Evolutionary conservation across 2,888 invertebrate genomes (phyloP).

Genomic region (Mesochorus sp.): DNA sequence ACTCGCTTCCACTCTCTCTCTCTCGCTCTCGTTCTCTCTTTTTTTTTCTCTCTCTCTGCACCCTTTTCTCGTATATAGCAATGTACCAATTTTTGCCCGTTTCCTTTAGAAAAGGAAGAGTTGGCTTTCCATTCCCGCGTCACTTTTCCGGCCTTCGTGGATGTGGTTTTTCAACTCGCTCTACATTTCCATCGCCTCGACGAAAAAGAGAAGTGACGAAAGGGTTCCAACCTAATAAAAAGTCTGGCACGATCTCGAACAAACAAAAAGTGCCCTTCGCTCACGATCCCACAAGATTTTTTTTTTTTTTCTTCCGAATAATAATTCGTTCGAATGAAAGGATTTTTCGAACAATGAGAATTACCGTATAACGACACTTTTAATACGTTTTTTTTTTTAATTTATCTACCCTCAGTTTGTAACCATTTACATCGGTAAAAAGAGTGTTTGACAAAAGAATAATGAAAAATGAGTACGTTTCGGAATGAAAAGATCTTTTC

Average conservation of each 20-base stretch:
- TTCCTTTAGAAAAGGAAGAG: slow-evolving; percentile 3
- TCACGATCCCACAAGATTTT: no score
- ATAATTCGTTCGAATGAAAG: no score
- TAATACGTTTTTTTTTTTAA: no score
- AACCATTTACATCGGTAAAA: no score
- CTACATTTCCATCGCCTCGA: background rate
- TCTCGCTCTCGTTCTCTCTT: background rate
- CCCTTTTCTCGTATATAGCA: background rate
- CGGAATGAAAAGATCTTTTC: no score
- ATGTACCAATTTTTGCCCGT: slow-evolving; percentile 40
- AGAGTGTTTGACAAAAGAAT: no score
- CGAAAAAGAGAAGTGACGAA: background rate
- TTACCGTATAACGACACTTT: no score
- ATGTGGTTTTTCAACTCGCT: slow-evolving; percentile 14
- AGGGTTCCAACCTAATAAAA: background rate
- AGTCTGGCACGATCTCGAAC: background rate
- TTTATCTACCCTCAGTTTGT: no score
- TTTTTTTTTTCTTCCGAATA: no score
- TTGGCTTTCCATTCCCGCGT: slow-evolving; percentile 19
- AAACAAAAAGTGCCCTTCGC: background rate
- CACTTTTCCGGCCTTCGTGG: slow-evolving; percentile 32
- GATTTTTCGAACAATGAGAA: no score
- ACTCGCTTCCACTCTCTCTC: background rate
- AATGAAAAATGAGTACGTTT: no score
- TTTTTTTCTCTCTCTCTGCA: background rate